Evolutionary conservation across 2,113 vertebrate genomes (phyloP).

Genomic region (Psittacara wagleri): DNA sequence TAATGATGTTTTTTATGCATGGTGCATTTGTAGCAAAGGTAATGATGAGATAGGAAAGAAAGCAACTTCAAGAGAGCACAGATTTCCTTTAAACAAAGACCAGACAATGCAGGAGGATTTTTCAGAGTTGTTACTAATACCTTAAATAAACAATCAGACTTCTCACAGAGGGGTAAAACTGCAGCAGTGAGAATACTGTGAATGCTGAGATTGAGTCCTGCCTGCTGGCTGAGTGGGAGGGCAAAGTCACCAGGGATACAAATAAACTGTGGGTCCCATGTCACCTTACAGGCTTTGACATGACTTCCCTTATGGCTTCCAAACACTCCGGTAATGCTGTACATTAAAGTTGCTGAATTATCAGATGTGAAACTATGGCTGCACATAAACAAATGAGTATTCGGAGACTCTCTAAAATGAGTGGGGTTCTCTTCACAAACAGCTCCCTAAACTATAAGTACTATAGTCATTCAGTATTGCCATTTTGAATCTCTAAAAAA

Average conservation of each 20-base stretch:
- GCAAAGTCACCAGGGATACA: neutral
- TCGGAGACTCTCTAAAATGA: neutral
- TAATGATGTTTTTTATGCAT: neutral
- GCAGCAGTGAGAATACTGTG: neutral
- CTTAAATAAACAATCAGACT: neutral
- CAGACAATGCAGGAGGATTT: neutral
- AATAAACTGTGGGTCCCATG: neutral
- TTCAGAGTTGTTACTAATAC: neutral
- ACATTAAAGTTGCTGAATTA: neutral
- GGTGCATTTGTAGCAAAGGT: neutral
- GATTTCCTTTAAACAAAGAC: neutral
- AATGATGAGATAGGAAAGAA: neutral
- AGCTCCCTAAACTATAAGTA: neutral
- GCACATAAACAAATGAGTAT: neutral
- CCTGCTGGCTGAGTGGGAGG: neutral
- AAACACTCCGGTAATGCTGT: neutral
- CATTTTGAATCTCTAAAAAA: neutral
- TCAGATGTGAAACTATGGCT: neutral
- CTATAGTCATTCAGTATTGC: neutral
- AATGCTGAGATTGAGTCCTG: neutral
- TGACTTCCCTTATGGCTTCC: neutral
- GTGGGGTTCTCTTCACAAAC: neutral
- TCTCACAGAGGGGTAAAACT: neutral
- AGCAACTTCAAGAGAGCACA: neutral
- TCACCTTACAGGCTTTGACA: neutral